phyloP scores from a whole-genome alignment of 2,888 invertebrate species.

The Diarsia mendica region DNA sequence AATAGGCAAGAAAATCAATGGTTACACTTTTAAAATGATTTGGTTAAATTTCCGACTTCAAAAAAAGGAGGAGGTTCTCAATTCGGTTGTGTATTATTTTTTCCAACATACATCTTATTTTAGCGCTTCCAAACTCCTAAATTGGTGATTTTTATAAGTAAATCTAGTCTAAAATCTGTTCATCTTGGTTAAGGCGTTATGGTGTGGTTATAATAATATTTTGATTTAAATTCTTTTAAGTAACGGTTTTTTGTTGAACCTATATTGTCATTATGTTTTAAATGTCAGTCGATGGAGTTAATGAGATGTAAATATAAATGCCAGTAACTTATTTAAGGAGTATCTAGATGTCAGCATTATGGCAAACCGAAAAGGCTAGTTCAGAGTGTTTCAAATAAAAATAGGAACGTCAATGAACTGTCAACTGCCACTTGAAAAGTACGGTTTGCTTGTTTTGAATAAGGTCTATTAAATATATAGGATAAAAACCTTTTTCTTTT shows the following conservation, averaged over 20 bases:
- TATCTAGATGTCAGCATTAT: background rate
- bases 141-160: constrained; percentile 59
- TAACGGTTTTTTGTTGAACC: constrained; percentile 41
- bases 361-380: background rate
- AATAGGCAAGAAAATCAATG: too few relatives aligned
- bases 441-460: background rate
- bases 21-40: too few relatives aligned
- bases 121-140: constrained; percentile 16
- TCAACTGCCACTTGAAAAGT: background rate
- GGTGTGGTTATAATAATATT: constrained; percentile 37
- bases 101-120: background rate
- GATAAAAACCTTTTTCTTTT: background rate
- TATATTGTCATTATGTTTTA: constrained; percentile 43
- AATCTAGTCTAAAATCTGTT: constrained; percentile 66
- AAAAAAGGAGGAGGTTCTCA: too few relatives aligned
- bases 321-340: background rate
- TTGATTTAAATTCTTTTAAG: constrained; percentile 22
- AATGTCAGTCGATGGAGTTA: constrained; percentile 32
- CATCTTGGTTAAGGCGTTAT: constrained; percentile 53
- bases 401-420: background rate
- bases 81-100: too few relatives aligned
- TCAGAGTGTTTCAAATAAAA: background rate
- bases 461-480: background rate
- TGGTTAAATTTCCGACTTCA: too few relatives aligned
- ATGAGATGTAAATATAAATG: background rate